Evolutionary conservation across 2,888 invertebrate genomes (phyloP).

Genomic region (Eulithis testata): DNA sequence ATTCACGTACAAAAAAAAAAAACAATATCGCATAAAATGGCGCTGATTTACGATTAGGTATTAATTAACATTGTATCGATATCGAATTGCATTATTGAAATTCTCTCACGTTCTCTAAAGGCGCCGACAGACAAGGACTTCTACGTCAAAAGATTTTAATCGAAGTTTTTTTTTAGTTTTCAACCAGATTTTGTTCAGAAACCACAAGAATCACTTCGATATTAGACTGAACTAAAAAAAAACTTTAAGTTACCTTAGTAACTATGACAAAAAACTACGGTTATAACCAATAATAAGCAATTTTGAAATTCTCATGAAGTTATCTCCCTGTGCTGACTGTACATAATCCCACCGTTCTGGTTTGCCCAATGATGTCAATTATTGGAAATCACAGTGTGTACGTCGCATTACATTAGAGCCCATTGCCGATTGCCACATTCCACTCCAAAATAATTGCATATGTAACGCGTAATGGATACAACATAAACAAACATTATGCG

Average conservation of each 20-base stretch:
- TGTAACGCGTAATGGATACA: constrained; percentile 30
- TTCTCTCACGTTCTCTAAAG: constrained; percentile 30
- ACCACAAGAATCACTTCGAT: too few relatives aligned
- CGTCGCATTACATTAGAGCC: constrained; percentile 3
- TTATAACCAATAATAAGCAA: too few relatives aligned
- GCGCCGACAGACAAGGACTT: not conserved
- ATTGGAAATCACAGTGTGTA: constrained; percentile 9
- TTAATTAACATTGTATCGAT: constrained; percentile 35
- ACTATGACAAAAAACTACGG: too few relatives aligned
- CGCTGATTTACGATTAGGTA: constrained; percentile 46
- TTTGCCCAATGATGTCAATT: not conserved
- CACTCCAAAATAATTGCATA: constrained; percentile 36
- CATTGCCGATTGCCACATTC: constrained; percentile 35
- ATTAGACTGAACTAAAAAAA: too few relatives aligned
- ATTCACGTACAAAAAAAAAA: too few relatives aligned
- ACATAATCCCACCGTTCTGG: not conserved
- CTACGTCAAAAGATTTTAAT: too few relatives aligned
- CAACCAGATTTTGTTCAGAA: too few relatives aligned
- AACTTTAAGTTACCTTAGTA: too few relatives aligned
- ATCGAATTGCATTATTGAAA: constrained; percentile 37
- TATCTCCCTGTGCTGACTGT: too few relatives aligned
- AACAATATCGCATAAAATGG: constrained; percentile 34
- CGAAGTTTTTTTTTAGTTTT: too few relatives aligned
- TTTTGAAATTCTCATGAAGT: too few relatives aligned
- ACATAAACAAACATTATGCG: constrained; percentile 31